Base-by-base conservation (phyloP, 2,113 vertebrate species). In the Propithecus coquereli region DNA sequence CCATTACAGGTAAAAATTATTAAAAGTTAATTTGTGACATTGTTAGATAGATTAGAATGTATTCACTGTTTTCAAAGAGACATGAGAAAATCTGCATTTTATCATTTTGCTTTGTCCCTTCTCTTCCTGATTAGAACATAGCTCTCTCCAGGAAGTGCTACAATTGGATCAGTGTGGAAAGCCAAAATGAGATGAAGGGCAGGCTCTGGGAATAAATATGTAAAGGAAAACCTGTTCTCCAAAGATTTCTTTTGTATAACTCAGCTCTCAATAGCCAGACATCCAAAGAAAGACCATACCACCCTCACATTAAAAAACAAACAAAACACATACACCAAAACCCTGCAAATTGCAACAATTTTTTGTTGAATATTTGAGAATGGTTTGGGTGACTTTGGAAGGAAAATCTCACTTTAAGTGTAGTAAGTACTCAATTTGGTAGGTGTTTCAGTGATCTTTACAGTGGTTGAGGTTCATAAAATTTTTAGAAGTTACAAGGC, bases 121-220 rank as follows among this genome's bases (percentile, higher is more conserved):
- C 47, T 76, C 88, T 94, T 96, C 91, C 83, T 79, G 87, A 93
- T 97, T 95, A 97, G 96, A 94, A 87, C 92, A 63, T 57, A 73
- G 94, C 70, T 83, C 93, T 71, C 96, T 54, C 86, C 93, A 77
- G 96, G 95, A 97, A 97, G 73, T 65, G n/a, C 94, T 76, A 54
- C 92, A 97, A 95, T 97, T 94, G 97, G 89, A 94, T 98, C 97
- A 97, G 43, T 93, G 95, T 97, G 97, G 83, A 77, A 91, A 95
- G n/a, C 59, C 93, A 77, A 76, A 90, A 87, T 20, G 83, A 97
- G 94, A 97, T 87, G 96, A 96, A 96, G 95, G 89, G 93, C 68
- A 71, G 93, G 47, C 82, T 93, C 74, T 87, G 63, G 71, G 89
- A 94, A 95, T 97, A 97, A 97, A 93, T 96, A 97, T 94, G 81